These are phyloP conservation scores for Thamnaconus septentrionalis DNA, from an alignment of 2,113 vertebrate species.

Conservation along the genomic window DNA sequence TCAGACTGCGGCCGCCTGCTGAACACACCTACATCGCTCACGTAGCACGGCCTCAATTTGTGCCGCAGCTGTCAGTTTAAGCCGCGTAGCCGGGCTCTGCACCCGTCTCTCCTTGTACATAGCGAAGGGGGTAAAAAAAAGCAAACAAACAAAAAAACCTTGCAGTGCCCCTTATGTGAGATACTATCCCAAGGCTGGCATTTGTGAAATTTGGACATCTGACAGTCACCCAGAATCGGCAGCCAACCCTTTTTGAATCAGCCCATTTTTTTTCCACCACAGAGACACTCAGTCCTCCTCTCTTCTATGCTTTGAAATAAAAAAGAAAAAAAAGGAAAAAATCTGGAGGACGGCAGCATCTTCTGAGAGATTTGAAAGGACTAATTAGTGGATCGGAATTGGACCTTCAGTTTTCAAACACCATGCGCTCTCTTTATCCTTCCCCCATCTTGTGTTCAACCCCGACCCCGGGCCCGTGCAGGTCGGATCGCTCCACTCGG, in stretches of 20 bases:
- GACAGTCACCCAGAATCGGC: slow-evolving; percentile 3
- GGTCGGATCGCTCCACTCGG: slow-evolving; percentile 27
- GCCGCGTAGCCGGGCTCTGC: not conserved
- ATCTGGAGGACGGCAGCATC: not conserved
- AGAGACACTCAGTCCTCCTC: slow-evolving; percentile 21
- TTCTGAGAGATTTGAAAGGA: slow-evolving; percentile 22
- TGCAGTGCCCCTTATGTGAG: not conserved
- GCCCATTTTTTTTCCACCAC: slow-evolving; percentile 24
- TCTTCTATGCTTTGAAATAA: slow-evolving; percentile 21
- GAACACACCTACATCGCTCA: not conserved
- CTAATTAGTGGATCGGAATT: slow-evolving; percentile 37
- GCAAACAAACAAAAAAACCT: not conserved
- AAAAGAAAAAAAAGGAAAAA: slow-evolving; percentile 11
- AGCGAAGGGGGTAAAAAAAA: not conserved
- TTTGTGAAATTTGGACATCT: not conserved
- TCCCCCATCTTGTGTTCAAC: slow-evolving; percentile 14
- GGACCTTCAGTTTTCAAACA: slow-evolving; percentile 24
- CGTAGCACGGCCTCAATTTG: not conserved
- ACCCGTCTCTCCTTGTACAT: not conserved
- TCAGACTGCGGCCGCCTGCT: not conserved
- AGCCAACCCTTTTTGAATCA: slow-evolving; percentile 10
- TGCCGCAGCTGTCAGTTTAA: not conserved
- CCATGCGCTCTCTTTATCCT: slow-evolving; percentile 18
- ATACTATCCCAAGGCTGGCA: not conserved
- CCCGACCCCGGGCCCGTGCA: slow-evolving; percentile 19